Base-by-base conservation (phyloP, 1,140 invertebrate genomes). In the Danaus plexippus region DNA sequence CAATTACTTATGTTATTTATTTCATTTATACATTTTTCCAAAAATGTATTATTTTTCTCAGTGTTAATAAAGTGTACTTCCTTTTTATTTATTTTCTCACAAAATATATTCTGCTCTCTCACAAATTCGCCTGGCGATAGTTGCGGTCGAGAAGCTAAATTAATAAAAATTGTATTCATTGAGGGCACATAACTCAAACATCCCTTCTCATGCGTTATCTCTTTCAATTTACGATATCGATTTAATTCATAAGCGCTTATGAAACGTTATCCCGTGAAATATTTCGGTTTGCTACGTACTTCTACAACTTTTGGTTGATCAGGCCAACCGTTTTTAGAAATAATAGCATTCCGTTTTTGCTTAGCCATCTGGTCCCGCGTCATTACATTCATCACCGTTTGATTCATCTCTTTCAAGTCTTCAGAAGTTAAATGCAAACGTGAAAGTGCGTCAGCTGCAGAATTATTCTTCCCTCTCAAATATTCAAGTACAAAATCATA, bases 401-500 rank as follows among this genome's bases (percentile, higher is more conserved):
- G 45, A 49, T 48, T 62, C 63, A 69, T 66, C 11, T 61, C 47
- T 53, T 62, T 59, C 56, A 40, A 50, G 42, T 57, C 59, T 15
- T 71, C 63, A 41, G 60, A 66, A n/a, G 62, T 50, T 48, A 56
- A 40, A 43, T 43, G 41, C 51, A 53, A 43, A 22, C 51, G 43
- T 45, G 51, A 53, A 43, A 44, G 47, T 15, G 43, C 51, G 15
- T 53, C 61, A n/a, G 46, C 45, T 9, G 59, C 59, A n/a, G 53
- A 43, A 59, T 76, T 70, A n/a, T 57, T 11, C 43, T 22, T 51
- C 40, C 71, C 72, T 51, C 50, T 52, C 57, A 76, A 59, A 63
- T 88, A 49, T 49, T 49, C 15, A 49, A 49, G 12, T 49, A 49
- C 15, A 49, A 18, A 49, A 22, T 49, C 18, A 49, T 22, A 11